A percentile compares a stretch with the other conserved stretches of the same genome.
Conservation (phyloP, 2,113 vertebrate genomes). For the Gadus macrocephalus region DNA sequence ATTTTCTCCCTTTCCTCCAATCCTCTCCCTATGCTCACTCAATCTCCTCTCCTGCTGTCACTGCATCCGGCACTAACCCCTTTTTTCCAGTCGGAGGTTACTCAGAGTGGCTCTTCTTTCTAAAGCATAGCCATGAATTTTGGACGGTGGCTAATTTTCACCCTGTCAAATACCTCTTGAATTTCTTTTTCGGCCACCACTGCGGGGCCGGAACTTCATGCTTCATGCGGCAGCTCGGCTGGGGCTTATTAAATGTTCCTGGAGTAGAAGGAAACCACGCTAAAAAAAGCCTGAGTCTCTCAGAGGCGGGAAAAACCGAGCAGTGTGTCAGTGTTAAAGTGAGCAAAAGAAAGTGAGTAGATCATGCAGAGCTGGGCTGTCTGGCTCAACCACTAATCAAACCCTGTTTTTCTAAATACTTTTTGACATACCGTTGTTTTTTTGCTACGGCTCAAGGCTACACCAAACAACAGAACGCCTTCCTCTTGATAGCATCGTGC, state of each 20-base stretch:
- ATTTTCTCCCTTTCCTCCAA: not conserved
- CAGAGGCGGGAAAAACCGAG: not conserved
- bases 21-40: not conserved
- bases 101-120: slow-evolving; percentile 11
- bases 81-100: slow-evolving; percentile 10
- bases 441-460: no score
- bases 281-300: slow-evolving; percentile 11
- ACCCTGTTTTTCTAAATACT: not conserved
- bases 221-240: slow-evolving; percentile 28
- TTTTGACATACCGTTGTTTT: not conserved
- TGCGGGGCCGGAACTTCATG: slow-evolving; percentile 26
- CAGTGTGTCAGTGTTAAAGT: not conserved
- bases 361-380: not conserved
- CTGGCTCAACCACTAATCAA: not conserved
- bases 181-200: slow-evolving; percentile 15
- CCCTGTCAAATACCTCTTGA: slow-evolving; percentile 36
- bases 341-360: not conserved
- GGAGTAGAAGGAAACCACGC: slow-evolving; percentile 1
- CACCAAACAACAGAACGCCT: no score
- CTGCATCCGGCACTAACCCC: not conserved
- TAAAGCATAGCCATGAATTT: slow-evolving; percentile 22
- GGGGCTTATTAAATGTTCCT: slow-evolving; percentile 21
- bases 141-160: slow-evolving; percentile 30
- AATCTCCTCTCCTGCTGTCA: not conserved
- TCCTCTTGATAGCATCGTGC: no score